Evolutionary conservation across 2,888 invertebrate genomes (phyloP), one percentile per base, ranked within the genome.

Genomic region (Thysanoteuthis rhombus): DNA sequence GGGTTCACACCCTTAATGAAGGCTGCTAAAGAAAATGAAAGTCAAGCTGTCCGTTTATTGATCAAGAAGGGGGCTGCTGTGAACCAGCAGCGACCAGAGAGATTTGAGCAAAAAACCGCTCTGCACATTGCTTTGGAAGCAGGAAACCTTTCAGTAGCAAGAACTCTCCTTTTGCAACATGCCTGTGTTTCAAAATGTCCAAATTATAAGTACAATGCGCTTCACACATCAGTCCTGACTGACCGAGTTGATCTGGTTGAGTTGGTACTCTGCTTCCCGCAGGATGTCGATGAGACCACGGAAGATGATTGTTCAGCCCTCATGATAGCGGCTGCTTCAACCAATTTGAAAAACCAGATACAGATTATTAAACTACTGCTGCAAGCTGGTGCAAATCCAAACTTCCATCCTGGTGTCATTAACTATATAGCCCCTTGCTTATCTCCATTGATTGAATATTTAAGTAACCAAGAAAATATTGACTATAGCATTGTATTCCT

Each of bases 1-100:
- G 99, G 99, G 0, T 97, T 99, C 38, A 99, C 99, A 0, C 98
- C 99, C 0, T 97, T 99, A 39, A 99, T 99, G 99, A 98, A 98
- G 97, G 98, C 99, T 19, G 98, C 98, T 36, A 98, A 97, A 96
- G 97, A 95, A 90, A 95, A 96, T 93, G 95, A 96, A 89, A 94
- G 96, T 45, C 95, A 95, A 4, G 96, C 96, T 25, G 96, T 95
- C 1, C 94, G 95, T 52, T 93, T 98, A 25, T 97, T 99, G 89
- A 97, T 99, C 95, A 98, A 98, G 95, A 98, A 98, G 96, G 98
- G 98, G 0, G 99, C 99, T 0, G 98, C 99, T 96, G 98, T 99
- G 1, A 99, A 99, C 97, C 98, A 98, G 8, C 98, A 98, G 97
- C 98, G 98, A 0, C 98, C 98, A 96, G 98, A 98, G n/a, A 97